Base-by-base conservation (phyloP, 2,797 vertebrate species). In the Scleropages formosus region DNA sequence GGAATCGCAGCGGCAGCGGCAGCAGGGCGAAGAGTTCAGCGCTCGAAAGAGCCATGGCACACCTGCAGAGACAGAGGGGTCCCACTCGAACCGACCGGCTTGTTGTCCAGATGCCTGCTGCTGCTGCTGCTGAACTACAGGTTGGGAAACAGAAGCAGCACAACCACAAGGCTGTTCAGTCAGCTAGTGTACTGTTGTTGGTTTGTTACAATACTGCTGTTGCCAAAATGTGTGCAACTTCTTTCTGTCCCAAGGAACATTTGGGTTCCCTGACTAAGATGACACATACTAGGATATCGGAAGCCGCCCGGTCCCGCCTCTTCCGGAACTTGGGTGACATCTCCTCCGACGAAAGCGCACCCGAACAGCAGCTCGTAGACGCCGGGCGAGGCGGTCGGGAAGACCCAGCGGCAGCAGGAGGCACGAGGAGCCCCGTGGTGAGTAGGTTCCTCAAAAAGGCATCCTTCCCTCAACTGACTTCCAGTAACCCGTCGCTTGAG, bases 381-480 rank as follows among this genome's bases (percentile, higher is more conserved):
- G n/a, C n/a, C n/a, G 26, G 72, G 80, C 79, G 81, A 75, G 18
- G 26, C 16, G 26, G 78, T 8, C 26, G 51, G 72, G 75, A 80
- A 11, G 11, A 58, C 1, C 13, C 7, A 0, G 74, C 7, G 0
- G 74, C 67, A 1, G 80, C 75, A 78, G 80, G 74, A 79, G 84
- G 79, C 71, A 80, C 82, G 67, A 74, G 74, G 74, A 76, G 87
- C 49, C 71, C 80, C 0, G 9, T 60, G 0, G 84, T 12, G 0
- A 87, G 85, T 79, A 86, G 94, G 56, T 95, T 95, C 84, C 81
- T 96, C 7, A 95, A 94, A 78, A 91, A 90, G 53, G 77, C 77
- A 8, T 70, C 84, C 4, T 78, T 72, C 16, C 61, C 80, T 64
- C 53, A 12, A 12, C 58, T 73, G 27, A 4, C 72, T 2, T 72